Conservation (phyloP, 2,888 invertebrate species). For the Lomographa bimaculata region DNA sequence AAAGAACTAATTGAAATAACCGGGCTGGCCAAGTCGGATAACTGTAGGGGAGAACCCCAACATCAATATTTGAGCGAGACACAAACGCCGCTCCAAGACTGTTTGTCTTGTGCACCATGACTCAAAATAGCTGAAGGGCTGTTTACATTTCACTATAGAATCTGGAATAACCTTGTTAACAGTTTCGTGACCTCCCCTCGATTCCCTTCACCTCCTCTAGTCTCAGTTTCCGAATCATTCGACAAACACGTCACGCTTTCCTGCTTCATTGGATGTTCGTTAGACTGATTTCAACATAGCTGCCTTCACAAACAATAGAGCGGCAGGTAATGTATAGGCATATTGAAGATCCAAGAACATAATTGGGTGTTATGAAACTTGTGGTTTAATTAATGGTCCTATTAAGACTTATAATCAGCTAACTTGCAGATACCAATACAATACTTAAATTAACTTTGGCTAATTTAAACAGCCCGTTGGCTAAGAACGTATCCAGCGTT, state of each 20-base stretch:
- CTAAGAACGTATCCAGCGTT: too few relatives aligned
- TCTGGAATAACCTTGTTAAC: conserved; percentile 68
- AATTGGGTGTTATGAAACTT: too few relatives aligned
- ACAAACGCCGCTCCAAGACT: conserved; percentile 55
- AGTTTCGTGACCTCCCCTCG: conserved; percentile 39
- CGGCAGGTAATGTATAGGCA: too few relatives aligned
- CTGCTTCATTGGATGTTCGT: conserved; percentile 4
- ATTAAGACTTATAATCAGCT: too few relatives aligned
- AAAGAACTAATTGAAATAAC: conserved; percentile 27
- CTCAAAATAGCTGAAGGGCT: conserved; percentile 68
- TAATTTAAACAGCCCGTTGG: too few relatives aligned
- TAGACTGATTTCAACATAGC: conserved; percentile 12
- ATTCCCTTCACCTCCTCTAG: conserved; percentile 1
- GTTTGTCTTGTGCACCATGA: conserved; percentile 71
- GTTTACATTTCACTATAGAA: conserved; percentile 68
- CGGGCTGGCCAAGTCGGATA: conserved; percentile 15
- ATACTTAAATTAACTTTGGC: too few relatives aligned
- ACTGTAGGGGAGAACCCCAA: conserved; percentile 41
- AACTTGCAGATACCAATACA: too few relatives aligned
- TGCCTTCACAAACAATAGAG: not conserved
- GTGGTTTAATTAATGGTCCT: too few relatives aligned
- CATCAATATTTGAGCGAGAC: conserved; percentile 70
- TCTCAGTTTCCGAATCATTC: conserved; percentile 2
- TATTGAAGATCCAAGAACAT: too few relatives aligned
- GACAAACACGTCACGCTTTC: conserved; percentile 1